Conservation (phyloP, 2,888 invertebrate genomes). For the Drosophila meridionalis region DNA sequence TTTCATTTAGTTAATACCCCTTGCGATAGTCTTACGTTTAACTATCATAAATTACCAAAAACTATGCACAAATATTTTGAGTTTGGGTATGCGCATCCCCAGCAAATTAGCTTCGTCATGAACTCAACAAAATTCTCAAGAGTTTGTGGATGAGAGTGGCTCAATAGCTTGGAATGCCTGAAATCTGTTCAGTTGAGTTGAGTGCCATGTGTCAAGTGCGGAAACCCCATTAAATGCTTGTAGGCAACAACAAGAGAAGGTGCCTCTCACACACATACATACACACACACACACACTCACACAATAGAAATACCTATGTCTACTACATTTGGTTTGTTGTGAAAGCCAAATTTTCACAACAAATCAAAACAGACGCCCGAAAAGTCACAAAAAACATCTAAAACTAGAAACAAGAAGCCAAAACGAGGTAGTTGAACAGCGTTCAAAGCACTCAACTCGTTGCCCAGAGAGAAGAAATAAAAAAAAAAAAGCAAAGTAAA, state of each 20-base stretch:
- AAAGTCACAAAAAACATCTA: constrained; percentile 58
- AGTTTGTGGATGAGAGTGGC: constrained; percentile 42
- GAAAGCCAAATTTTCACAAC: constrained; percentile 77
- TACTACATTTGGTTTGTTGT: constrained; percentile 62
- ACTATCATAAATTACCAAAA: constrained; percentile 8
- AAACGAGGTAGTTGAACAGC: constrained; percentile 38
- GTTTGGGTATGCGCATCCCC: constrained; percentile 9
- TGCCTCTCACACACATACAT: constrained; percentile 35
- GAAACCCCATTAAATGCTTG: constrained; percentile 74
- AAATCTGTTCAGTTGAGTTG: constrained; percentile 21
- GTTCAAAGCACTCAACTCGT: constrained; percentile 46
- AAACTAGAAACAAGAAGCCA: constrained; percentile 43
- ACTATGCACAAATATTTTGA: constrained; percentile 17
- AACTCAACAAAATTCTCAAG: constrained; percentile 23
- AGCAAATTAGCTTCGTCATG: constrained; percentile 43
- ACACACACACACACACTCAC: constrained; percentile 12
- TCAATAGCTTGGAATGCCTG: constrained; percentile 47
- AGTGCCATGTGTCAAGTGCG: constrained; percentile 68
- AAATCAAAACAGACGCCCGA: constrained; percentile 70
- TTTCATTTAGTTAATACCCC: background rate
- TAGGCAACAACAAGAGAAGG: constrained; percentile 46
- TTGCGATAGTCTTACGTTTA: background rate
- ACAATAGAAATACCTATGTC: background rate
- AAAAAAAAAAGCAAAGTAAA: constrained; percentile 35
- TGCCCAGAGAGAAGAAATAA: constrained; percentile 39